Evolutionary conservation across 2,888 invertebrate genomes (phyloP), one percentile per base, ranked within the genome.

Genomic region (Cybosia mesomella): DNA sequence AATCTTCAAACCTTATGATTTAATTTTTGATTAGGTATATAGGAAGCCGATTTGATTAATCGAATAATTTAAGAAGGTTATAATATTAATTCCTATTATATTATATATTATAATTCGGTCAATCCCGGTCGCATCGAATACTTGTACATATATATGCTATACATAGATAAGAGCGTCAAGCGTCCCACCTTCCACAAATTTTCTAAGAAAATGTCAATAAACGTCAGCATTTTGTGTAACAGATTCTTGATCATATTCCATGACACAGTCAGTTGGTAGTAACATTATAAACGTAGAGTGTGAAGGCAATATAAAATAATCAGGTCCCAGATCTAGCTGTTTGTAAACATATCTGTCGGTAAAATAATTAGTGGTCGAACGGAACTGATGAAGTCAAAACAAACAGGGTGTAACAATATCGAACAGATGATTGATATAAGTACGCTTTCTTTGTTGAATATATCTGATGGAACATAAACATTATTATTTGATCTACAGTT

Each of bases 281-380:
- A 28, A n/a, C 24, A 54, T 54, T 28, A 70, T 62, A 57, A 64
- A 58, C 10, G 53, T 43, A 21, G 36, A 60, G 63, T 59, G 58
- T 73, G 66, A 76, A 78, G 65, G 70, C 21, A 78, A 70, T 71
- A 77, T 66, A 66, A 55, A 64, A 68, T 57, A 64, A 67, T 72
- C 73, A 70, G 70, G 68, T 72, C 64, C 63, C 71, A 70, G 76
- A 53, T 64, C 36, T 67, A 58, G 43, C 43, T 64, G 68, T 75
- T 77, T 65, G 70, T 80, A 81, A 78, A 80, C 73, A 76, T 58
- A 36, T 76, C 69, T 73, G 76, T 80, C 82, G 68, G 64, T 68
- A 34, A 58, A 74, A 66, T 71, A 64, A 80, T 78, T 82, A 72
- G 66, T 67, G 71, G 64, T 70, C 69, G 72, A 73, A 60, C 70